Conservation (phyloP, 2,888 invertebrate species). For the Brenthis hecate region DNA sequence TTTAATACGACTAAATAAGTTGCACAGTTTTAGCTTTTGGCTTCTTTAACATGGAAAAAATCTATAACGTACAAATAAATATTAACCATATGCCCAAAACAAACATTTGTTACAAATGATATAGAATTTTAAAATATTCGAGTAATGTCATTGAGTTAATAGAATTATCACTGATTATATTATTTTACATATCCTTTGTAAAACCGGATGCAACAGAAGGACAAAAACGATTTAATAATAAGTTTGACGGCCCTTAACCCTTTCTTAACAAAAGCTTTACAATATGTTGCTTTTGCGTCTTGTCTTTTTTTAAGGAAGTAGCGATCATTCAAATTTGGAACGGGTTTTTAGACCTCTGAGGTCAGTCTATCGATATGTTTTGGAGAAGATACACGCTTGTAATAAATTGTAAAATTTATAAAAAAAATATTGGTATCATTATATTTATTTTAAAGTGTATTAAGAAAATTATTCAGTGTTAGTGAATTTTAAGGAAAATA, state of each 20-base stretch:
- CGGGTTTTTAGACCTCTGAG: slow-evolving; percentile 70
- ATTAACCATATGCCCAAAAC: slow-evolving; percentile 68
- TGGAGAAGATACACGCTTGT: slow-evolving; percentile 62
- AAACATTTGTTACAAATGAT: slow-evolving; percentile 59
- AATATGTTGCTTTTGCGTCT: slow-evolving; percentile 73
- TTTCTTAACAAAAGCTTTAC: slow-evolving; percentile 78
- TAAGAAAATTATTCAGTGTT: too few relatives aligned
- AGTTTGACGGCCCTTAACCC: slow-evolving; percentile 78
- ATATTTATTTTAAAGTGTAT: background rate
- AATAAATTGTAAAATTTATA: slow-evolving; percentile 15
- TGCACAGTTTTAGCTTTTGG: background rate
- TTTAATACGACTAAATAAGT: background rate
- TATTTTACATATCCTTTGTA: slow-evolving; percentile 79
- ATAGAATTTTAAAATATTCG: slow-evolving; percentile 50
- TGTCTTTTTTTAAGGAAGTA: slow-evolving; percentile 70
- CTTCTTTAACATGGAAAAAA: slow-evolving; percentile 37
- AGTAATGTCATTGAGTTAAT: slow-evolving; percentile 66
- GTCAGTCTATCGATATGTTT: slow-evolving; percentile 71
- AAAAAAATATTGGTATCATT: background rate
- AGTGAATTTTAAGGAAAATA: too few relatives aligned
- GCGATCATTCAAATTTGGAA: slow-evolving; percentile 78
- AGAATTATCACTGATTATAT: slow-evolving; percentile 80
- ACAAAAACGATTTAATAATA: slow-evolving; percentile 82
- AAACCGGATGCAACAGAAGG: slow-evolving; percentile 76
- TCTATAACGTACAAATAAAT: slow-evolving; percentile 45